phyloP scores from a whole-genome alignment of 2,888 invertebrate species.

The Watsonalla binaria region DNA sequence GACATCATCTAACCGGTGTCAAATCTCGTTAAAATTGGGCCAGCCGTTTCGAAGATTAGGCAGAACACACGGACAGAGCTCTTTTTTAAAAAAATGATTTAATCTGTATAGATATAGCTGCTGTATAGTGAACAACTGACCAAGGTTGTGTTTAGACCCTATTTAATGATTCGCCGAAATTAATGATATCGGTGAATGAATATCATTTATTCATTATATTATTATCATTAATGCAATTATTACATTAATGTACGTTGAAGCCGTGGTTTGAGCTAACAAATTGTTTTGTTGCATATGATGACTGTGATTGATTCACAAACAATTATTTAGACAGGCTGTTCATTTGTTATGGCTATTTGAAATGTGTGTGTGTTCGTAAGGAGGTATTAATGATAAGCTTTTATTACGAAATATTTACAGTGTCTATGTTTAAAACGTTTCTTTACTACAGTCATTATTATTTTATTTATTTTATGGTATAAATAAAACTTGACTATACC shows the following conservation, averaged over 20 bases:
- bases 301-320: background rate
- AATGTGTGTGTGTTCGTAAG: background rate
- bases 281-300: background rate
- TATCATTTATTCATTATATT: background rate
- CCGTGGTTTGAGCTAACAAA: constrained; percentile 21
- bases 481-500: too few relatives aligned
- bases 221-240: constrained; percentile 30
- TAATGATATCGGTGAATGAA: constrained; percentile 32
- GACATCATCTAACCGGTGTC: too few relatives aligned
- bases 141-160: constrained; percentile 11
- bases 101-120: background rate
- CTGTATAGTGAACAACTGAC: constrained; percentile 9
- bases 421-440: too few relatives aligned
- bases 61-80: too few relatives aligned
- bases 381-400: background rate
- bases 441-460: too few relatives aligned
- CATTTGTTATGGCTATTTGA: background rate
- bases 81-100: too few relatives aligned
- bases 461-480: too few relatives aligned
- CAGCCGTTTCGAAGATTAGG: too few relatives aligned
- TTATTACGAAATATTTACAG: too few relatives aligned
- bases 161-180: constrained; percentile 25
- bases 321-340: background rate
- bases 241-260: constrained; percentile 24
- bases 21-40: too few relatives aligned